A percentile compares a stretch with the other conserved stretches of the same genome.
Evolutionary conservation across 2,888 invertebrate genomes (phyloP).

Genomic region (Leuctra nigra): DNA sequence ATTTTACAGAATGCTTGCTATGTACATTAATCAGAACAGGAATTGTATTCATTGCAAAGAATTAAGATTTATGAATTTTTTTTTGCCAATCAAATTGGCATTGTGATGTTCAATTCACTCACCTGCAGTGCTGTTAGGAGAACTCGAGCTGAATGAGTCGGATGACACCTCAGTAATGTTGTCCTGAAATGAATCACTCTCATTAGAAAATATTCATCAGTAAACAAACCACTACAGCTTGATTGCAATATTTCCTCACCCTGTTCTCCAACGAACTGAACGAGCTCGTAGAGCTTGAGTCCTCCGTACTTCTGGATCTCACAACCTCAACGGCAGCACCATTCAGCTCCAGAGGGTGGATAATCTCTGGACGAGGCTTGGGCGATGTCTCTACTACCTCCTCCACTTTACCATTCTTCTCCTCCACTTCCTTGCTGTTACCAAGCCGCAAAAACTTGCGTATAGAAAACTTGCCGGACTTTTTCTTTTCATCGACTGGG

Average conservation of each 20-base stretch:
- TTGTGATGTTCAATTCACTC: too few relatives aligned
- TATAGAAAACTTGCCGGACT: conserved; percentile 70
- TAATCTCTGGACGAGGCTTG: conserved; percentile 74
- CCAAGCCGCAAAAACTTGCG: conserved; percentile 79
- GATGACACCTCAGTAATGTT: not conserved
- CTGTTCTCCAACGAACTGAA: conserved; percentile 19
- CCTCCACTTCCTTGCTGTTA: conserved; percentile 54
- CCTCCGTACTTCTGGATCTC: conserved; percentile 17
- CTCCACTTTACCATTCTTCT: conserved; percentile 47
- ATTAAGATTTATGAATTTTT: too few relatives aligned
- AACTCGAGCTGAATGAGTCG: conserved; percentile 6
- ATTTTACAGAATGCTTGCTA: too few relatives aligned
- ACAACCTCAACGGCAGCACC: conserved; percentile 75
- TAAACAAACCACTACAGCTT: not conserved
- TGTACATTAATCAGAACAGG: too few relatives aligned
- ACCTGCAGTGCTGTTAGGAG: not conserved
- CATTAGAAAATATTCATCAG: not conserved
- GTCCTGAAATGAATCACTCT: not conserved
- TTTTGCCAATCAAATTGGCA: too few relatives aligned
- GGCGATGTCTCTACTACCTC: conserved; percentile 44
- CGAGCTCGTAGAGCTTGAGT: conserved; percentile 36
- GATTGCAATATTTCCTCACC: conserved; percentile 10
- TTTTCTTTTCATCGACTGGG: conserved; percentile 37
- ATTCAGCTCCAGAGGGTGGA: conserved; percentile 81
- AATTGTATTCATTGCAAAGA: too few relatives aligned